A percentile compares a stretch with the other conserved stretches of the same genome.
Evolutionary conservation across 2,113 vertebrate genomes (phyloP).

Genomic region (Orthonyx spaldingii): DNA sequence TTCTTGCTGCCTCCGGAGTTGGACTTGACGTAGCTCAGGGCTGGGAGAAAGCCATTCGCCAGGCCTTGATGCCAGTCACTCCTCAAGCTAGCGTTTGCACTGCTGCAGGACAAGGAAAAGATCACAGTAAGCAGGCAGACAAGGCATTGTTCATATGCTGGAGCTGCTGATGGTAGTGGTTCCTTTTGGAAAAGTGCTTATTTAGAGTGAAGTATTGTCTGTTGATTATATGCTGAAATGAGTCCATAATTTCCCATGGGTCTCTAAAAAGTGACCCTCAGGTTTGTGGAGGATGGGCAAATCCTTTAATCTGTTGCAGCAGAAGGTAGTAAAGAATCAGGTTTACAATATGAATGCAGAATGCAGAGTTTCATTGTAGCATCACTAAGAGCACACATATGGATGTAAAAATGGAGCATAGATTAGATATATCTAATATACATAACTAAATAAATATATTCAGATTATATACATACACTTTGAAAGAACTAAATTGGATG

Average conservation of each 20-base stretch:
- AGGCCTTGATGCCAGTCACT: constrained; percentile 97
- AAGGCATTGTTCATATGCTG: background rate
- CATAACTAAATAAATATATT: background rate
- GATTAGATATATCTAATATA: background rate
- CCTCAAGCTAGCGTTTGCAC: constrained; percentile 90
- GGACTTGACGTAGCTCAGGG: constrained; percentile 92
- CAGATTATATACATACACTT: background rate
- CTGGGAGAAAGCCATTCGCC: constrained; percentile 97
- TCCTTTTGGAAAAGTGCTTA: background rate
- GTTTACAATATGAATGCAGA: background rate
- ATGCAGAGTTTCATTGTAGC: background rate
- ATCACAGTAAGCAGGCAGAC: constrained; percentile 87
- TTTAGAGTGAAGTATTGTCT: background rate
- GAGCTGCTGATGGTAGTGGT: background rate
- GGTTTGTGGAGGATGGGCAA: background rate
- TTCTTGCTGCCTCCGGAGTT: constrained; percentile 88
- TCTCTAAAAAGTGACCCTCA: background rate
- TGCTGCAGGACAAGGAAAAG: constrained; percentile 87
- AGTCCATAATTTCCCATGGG: background rate
- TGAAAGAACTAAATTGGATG: background rate
- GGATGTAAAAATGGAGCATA: background rate
- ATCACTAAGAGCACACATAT: background rate
- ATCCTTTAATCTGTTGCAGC: background rate
- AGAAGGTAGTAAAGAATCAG: background rate
- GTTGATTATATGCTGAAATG: background rate